Conservation (phyloP, 2,888 invertebrate species). For the Lottia scabra region DNA sequence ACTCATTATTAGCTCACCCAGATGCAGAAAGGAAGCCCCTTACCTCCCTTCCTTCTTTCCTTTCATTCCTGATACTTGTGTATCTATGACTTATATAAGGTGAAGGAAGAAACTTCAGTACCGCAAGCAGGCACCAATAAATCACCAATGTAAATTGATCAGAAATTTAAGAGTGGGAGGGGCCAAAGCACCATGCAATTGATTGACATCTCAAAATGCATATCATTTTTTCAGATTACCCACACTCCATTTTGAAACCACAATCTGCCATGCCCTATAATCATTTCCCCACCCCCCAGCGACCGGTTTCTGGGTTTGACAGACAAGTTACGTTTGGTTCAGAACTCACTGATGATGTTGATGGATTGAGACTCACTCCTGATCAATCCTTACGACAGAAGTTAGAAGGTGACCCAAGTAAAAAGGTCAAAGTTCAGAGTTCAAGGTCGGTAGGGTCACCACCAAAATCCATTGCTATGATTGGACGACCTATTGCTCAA, state of each 20-base stretch:
- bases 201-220: no score
- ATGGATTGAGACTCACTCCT: not conserved
- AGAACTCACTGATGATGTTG: not conserved
- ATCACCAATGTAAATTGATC: no score
- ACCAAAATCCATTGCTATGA: constrained; percentile 23
- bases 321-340: constrained; percentile 1
- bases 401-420: not conserved
- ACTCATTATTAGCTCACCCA: no score
- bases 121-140: no score
- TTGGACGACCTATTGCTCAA: constrained; percentile 62
- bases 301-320: not conserved
- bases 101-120: no score
- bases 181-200: no score
- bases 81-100: no score
- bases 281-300: not conserved
- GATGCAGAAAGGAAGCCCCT: no score
- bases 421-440: not conserved
- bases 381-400: not conserved
- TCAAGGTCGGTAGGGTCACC: not conserved
- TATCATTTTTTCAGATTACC: not conserved
- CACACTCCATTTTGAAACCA: not conserved
- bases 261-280: not conserved
- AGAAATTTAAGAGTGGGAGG: no score
- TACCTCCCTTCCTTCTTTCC: no score
- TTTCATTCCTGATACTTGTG: no score